Conservation (phyloP, 2,888 invertebrate genomes). For the Mythimna loreyi region DNA sequence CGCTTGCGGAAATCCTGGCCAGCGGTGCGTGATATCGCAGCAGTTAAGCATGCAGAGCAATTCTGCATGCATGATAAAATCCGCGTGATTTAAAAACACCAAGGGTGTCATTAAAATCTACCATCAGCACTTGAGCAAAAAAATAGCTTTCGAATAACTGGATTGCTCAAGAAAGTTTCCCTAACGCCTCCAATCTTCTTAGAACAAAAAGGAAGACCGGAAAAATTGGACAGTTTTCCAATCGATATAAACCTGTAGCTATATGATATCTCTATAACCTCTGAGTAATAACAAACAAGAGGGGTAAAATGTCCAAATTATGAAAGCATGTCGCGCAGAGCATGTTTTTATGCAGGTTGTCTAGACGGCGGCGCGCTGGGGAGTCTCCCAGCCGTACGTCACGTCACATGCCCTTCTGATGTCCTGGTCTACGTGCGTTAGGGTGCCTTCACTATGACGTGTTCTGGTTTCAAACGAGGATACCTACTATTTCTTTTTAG, state of each 20-base stretch:
- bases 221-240: background rate
- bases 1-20: too few species aligned
- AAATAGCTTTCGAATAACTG: background rate
- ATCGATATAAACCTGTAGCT: background rate
- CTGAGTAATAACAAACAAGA: background rate
- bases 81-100: too few species aligned
- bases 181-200: background rate
- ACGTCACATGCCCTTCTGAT: constrained; percentile 52
- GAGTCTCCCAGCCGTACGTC: constrained; percentile 47
- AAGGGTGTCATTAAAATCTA: too few species aligned
- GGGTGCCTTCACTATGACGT: background rate
- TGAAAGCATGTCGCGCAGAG: constrained; percentile 33
- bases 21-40: too few species aligned
- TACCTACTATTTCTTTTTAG: too few species aligned
- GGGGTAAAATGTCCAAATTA: constrained; percentile 1
- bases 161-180: background rate
- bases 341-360: constrained; percentile 54
- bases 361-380: constrained; percentile 68
- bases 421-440: constrained; percentile 43
- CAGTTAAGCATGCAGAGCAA: too few species aligned
- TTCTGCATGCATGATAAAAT: too few species aligned
- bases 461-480: background rate
- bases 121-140: background rate
- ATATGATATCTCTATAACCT: background rate
- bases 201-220: background rate